Conservation (phyloP, 1,140 invertebrate genomes). For the Lanistes nyassanus region DNA sequence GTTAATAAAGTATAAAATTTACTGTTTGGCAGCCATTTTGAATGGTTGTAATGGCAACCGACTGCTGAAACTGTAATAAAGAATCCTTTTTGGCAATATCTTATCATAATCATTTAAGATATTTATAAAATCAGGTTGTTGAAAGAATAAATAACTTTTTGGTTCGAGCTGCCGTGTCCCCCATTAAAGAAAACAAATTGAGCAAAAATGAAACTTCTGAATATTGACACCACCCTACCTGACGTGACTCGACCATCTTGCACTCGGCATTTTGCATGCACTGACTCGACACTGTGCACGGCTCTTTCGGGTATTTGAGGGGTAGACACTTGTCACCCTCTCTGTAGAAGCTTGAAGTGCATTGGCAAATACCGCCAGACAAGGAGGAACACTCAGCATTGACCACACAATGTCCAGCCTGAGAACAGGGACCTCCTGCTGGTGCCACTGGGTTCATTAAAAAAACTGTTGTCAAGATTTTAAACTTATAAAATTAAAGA, state of each 20-base stretch:
- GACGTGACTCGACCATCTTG: not conserved
- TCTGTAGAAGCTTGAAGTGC: conserved; percentile 25
- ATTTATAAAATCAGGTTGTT: too few species aligned
- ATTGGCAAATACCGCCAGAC: conserved; percentile 24
- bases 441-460: conserved; percentile 1
- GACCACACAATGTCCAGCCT: conserved; percentile 23
- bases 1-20: too few species aligned
- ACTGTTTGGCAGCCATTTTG: too few species aligned
- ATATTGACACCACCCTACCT: not conserved
- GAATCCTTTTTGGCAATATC: too few species aligned
- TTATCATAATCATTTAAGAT: too few species aligned
- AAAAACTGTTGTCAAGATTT: not conserved
- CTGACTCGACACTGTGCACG: conserved; percentile 22
- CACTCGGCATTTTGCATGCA: conserved; percentile 27
- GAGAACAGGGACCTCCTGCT: conserved; percentile 10
- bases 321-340: conserved; percentile 20
- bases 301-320: conserved; percentile 16
- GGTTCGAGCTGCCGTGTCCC: too few species aligned
- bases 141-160: too few species aligned
- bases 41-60: too few species aligned
- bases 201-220: not conserved
- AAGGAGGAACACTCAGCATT: conserved; percentile 27
- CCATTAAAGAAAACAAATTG: too few species aligned
- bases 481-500: not conserved
- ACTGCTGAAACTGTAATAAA: too few species aligned